Evolutionary conservation across 1,140 invertebrate genomes (phyloP).

Genomic region (Hylaeus anthracinus): DNA sequence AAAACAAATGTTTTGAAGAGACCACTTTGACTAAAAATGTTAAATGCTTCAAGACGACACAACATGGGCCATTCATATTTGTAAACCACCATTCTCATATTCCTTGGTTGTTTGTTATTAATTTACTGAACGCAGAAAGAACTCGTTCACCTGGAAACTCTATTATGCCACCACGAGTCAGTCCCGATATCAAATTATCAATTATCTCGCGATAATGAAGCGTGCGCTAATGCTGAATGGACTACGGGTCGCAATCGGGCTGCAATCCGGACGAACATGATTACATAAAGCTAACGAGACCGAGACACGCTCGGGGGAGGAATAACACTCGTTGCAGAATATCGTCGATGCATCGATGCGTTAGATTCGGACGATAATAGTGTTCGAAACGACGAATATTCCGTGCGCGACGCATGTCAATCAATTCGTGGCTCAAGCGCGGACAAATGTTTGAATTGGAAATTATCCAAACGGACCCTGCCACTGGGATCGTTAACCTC

Average conservation of each 20-base stretch:
- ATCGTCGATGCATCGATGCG: conserved; percentile 28
- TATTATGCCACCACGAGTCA: not conserved
- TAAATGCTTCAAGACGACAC: no score
- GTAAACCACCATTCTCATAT: no score
- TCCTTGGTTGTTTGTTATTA: no score
- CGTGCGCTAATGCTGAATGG: conserved; percentile 43
- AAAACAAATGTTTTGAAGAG: no score
- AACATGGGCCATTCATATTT: no score
- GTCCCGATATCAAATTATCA: conserved; percentile 56
- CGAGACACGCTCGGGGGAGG: conserved; percentile 24
- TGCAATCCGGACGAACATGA: conserved; percentile 56
- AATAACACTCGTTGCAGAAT: conserved; percentile 34
- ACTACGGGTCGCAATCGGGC: conserved; percentile 52
- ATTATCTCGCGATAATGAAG: conserved; percentile 67
- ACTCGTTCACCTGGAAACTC: not conserved
- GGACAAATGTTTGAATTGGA: conserved; percentile 41
- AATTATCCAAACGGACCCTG: conserved; percentile 5
- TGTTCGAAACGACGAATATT: conserved; percentile 33
- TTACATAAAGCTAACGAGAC: conserved; percentile 67
- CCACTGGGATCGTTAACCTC: conserved; percentile 4
- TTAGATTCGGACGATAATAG: conserved; percentile 41
- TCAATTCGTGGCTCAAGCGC: conserved; percentile 22
- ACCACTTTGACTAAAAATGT: no score
- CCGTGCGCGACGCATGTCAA: conserved; percentile 32
- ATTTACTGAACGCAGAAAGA: no score